Evolutionary conservation across 2,113 vertebrate genomes (phyloP).

Genomic region (Sorex fumeus): DNA sequence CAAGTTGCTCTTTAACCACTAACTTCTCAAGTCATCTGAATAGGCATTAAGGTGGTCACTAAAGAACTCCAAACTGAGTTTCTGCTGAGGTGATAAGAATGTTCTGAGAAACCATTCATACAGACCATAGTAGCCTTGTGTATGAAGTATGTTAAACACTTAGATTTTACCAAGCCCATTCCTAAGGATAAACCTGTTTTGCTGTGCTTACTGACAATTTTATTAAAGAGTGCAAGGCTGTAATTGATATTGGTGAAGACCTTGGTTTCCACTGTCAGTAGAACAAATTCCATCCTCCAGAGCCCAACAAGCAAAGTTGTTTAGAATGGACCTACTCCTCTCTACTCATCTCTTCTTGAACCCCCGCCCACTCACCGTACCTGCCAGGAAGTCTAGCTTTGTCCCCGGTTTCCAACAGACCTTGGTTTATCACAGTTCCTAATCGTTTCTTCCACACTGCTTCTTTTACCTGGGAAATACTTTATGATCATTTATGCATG

Average conservation of each 20-base stretch:
- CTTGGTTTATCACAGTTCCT: neutral
- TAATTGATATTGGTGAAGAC: neutral
- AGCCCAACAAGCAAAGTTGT: neutral
- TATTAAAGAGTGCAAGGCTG: neutral
- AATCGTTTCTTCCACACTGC: neutral
- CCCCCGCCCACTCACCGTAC: neutral
- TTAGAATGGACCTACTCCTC: neutral
- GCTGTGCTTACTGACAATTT: neutral
- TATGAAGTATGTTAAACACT: neutral
- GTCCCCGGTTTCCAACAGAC: neutral
- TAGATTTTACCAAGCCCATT: neutral
- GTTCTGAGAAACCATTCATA: constrained; percentile 20
- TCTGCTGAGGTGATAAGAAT: neutral
- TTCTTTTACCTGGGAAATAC: neutral
- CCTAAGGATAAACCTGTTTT: constrained; percentile 10
- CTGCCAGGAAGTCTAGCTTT: neutral
- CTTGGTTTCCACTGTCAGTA: neutral
- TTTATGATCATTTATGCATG: neutral
- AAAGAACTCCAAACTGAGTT: neutral
- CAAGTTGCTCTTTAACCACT: neutral
- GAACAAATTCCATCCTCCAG: neutral
- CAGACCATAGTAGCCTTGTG: neutral
- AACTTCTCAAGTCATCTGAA: neutral
- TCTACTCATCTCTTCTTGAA: neutral
- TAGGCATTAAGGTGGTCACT: no score